Conservation (phyloP, 2,113 vertebrate species). For the Mormyrus iriodes region DNA sequence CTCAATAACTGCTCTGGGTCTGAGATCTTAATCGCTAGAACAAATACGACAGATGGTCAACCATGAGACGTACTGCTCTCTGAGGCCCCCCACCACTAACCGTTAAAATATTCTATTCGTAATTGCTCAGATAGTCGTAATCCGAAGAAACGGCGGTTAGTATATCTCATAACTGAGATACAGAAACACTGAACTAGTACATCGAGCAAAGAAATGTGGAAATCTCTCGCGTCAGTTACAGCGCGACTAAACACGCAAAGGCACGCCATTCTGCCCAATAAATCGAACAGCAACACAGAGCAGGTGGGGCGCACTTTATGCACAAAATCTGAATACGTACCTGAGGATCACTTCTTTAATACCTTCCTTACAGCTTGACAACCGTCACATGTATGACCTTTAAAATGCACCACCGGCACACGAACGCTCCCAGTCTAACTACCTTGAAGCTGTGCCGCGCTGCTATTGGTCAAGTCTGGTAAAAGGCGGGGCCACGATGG, state of each 20-base stretch:
- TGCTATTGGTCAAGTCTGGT: background rate
- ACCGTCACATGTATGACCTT: constrained; percentile 32
- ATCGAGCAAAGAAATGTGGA: background rate
- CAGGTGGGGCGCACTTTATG: background rate
- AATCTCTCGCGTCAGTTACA: background rate
- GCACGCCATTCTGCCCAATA: background rate
- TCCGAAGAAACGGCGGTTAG: background rate
- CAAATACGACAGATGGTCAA: background rate
- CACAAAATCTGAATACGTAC: background rate
- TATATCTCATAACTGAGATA: background rate
- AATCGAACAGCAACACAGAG: background rate
- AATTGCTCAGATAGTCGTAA: background rate
- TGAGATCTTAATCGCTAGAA: background rate
- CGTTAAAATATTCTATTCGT: background rate
- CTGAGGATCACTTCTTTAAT: constrained; percentile 17
- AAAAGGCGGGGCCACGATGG: background rate
- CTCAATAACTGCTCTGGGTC: background rate
- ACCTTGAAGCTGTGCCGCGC: constrained; percentile 19
- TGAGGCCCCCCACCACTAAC: background rate
- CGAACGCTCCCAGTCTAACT: constrained; percentile 25
- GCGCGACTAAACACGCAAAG: background rate
- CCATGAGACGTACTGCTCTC: background rate
- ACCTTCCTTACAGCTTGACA: constrained; percentile 18
- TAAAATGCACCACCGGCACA: constrained; percentile 17
- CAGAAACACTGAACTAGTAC: background rate